Evolutionary conservation across 2,888 invertebrate genomes (phyloP).

Genomic region (Lepeophtheirus nordmannii): DNA sequence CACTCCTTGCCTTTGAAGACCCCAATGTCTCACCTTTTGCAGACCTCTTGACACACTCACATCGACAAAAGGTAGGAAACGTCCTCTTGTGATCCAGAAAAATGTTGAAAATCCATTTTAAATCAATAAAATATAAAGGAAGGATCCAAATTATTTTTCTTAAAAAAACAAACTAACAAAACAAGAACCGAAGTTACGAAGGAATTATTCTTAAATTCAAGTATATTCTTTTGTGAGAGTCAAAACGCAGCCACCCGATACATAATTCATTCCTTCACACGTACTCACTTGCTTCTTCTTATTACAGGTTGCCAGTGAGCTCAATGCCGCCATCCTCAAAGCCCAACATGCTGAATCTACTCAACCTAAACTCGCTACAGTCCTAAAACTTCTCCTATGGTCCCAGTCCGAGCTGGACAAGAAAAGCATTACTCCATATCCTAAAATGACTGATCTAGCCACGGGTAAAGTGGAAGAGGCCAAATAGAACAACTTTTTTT

Average conservation of each 20-base stretch:
- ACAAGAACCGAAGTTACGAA: not conserved
- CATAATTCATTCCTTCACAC: slow-evolving; percentile 8
- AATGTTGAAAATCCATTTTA: slow-evolving; percentile 7
- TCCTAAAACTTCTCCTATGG: slow-evolving; percentile 85
- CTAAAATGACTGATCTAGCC: slow-evolving; percentile 83
- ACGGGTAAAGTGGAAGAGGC: slow-evolving; percentile 61
- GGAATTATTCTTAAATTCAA: not conserved
- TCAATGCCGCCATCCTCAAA: slow-evolving; percentile 91
- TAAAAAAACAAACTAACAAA: not conserved
- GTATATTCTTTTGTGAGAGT: too few relatives aligned
- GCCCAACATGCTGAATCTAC: slow-evolving; percentile 71
- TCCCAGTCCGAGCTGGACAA: slow-evolving; percentile 86
- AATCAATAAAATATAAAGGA: slow-evolving; percentile 11
- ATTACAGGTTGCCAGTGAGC: slow-evolving; percentile 74
- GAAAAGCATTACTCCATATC: slow-evolving; percentile 76
- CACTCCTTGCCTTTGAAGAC: slow-evolving; percentile 88
- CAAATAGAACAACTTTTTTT: slow-evolving; percentile 38
- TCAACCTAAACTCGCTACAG: slow-evolving; percentile 73
- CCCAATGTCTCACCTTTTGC: slow-evolving; percentile 88
- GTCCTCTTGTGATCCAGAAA: too few relatives aligned
- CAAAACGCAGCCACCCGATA: too few relatives aligned
- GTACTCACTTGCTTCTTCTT: slow-evolving; percentile 23
- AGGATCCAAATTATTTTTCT: not conserved
- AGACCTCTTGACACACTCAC: slow-evolving; percentile 77
- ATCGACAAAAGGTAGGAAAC: slow-evolving; percentile 68